Base-by-base conservation (phyloP, 30 jellyfish, hydroid and myxozoan genomes). In the Hydractinia symbiolongicarpus region DNA sequence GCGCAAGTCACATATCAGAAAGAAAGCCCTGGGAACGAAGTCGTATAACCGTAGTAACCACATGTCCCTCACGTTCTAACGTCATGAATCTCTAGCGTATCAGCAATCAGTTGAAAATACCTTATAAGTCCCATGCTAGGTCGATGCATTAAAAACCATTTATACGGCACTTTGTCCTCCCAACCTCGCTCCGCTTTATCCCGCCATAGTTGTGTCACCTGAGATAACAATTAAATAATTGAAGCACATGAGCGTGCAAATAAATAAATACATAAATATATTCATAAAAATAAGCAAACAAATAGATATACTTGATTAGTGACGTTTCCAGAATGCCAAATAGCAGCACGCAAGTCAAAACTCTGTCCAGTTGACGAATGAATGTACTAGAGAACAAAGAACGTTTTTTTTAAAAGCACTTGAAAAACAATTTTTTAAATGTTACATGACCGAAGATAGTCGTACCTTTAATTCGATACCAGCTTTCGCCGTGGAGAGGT, bases 391-490 rank as follows among this genome's bases (percentile, higher is more conserved):
- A 73, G 51, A 58, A 58, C n/a, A n/a, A n/a, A n/a, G n/a, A n/a
- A n/a, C n/a, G n/a, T n/a, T n/a, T n/a, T n/a, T n/a, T n/a, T n/a
- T n/a, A n/a, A n/a, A n/a, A n/a, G n/a, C n/a, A n/a, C n/a, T n/a
- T n/a, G 15, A 13, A 58, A 58, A 58, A 13, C 69, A 0, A 58
- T 58, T 13, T 11, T 58, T 11, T 13, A 58, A 58, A 58, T 16
- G 19, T 1, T 58, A 11, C 19, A 1, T 58, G 19, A 58, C 15
- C 19, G 19, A 13, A 58, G 40, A 58, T 16, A 6, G 10, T 55
- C 53, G 17, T 74, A 90, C 97, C 93, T 90, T 90, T 16, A 90
- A 72, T 81, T 90, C 97, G 16, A 90, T 69, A 14, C 97, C 97
- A 13, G 92, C 76, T 21, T 84, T 90, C 13, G 97, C 95, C 53